Conservation (phyloP, 1,140 invertebrate genomes). For the Lucilia cuprina region DNA sequence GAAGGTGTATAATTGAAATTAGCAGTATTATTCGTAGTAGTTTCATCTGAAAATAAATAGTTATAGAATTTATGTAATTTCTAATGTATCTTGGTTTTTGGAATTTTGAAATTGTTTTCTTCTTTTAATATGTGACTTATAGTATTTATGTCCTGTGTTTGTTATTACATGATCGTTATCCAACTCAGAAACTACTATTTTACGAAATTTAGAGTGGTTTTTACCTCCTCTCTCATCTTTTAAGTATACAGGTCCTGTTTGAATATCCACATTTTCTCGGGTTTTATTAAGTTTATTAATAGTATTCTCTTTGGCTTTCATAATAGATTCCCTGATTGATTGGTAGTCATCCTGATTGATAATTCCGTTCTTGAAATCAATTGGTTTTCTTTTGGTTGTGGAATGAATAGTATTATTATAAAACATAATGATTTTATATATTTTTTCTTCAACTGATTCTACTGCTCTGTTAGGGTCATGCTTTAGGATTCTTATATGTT, state of each 20-base stretch:
- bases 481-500: slow-evolving; percentile 13
- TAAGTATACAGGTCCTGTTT: slow-evolving; percentile 8
- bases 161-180: not conserved
- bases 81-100: not conserved
- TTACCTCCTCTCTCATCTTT: not conserved
- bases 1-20: not conserved
- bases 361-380: not conserved
- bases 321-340: not conserved
- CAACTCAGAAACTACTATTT: not conserved
- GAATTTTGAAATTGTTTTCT: slow-evolving; percentile 3
- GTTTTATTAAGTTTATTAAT: not conserved
- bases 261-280: slow-evolving; percentile 8
- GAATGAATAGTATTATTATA: not conserved
- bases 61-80: not conserved
- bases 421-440: not conserved
- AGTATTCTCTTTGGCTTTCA: not conserved
- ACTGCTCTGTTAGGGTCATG: not conserved
- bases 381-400: slow-evolving; percentile 1
- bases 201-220: not conserved
- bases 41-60: slow-evolving; percentile 8
- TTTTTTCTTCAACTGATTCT: not conserved
- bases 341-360: not conserved
- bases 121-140: not conserved
- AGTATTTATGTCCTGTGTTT: not conserved
- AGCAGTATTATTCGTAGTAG: not conserved